Evolutionary conservation across 2,888 invertebrate species (phyloP).

Genomic region (Spilosoma lubricipeda): DNA sequence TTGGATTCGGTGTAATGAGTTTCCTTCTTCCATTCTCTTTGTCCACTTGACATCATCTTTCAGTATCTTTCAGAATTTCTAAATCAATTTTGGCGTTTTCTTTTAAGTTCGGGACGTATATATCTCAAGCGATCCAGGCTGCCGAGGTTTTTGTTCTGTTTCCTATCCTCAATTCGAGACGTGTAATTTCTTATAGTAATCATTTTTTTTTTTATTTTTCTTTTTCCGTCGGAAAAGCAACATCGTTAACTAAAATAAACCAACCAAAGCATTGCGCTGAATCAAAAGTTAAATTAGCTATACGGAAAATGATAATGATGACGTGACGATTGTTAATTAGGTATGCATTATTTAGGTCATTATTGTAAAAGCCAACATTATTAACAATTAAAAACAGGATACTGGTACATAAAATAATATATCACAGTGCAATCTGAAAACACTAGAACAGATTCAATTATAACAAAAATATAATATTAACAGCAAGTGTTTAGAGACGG

Average conservation of each 20-base stretch:
- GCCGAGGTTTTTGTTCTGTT: too few relatives aligned
- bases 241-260: background rate
- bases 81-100: too few relatives aligned
- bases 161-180: too few relatives aligned
- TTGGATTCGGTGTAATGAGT: too few relatives aligned
- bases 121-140: too few relatives aligned
- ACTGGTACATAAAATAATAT: background rate
- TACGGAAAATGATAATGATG: background rate
- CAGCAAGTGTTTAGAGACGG: conserved; percentile 1
- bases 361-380: background rate
- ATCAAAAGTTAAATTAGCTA: background rate
- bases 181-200: too few relatives aligned
- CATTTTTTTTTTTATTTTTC: too few relatives aligned
- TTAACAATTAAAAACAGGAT: background rate
- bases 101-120: too few relatives aligned
- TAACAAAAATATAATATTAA: background rate
- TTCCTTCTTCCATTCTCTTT: too few relatives aligned
- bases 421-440: background rate
- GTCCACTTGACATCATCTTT: too few relatives aligned
- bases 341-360: background rate
- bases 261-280: background rate
- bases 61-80: too few relatives aligned
- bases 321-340: background rate
- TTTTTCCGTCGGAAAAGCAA: background rate
- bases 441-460: background rate